Percentiles rank a stretch among this genome's conserved stretches.
Conservation (phyloP, 2,888 invertebrate genomes). For the Exephanes ischioxanthus region DNA sequence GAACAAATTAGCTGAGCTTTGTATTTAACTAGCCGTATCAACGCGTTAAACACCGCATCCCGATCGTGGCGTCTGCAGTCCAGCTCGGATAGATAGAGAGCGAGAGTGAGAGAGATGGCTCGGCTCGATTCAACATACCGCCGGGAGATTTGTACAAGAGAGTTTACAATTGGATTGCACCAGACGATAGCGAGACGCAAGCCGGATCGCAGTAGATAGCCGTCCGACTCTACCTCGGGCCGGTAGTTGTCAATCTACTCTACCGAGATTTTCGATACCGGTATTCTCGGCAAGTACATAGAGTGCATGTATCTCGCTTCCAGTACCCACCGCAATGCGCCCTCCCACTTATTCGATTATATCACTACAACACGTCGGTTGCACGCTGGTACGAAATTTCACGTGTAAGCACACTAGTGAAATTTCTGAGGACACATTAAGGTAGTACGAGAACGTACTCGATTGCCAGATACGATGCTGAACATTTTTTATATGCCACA, state of each 20-base stretch:
- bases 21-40: slow-evolving; percentile 78
- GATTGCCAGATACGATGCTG: neutral
- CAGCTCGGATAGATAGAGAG: slow-evolving; percentile 26
- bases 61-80: slow-evolving; percentile 44
- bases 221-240: slow-evolving; percentile 65
- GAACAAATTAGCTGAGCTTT: slow-evolving; percentile 80
- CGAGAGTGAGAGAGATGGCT: slow-evolving; percentile 3
- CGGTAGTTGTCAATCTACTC: slow-evolving; percentile 79
- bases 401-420: neutral
- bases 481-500: neutral
- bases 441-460: neutral
- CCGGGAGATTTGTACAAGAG: slow-evolving; percentile 69
- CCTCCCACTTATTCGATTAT: neutral
- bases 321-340: slow-evolving; percentile 1
- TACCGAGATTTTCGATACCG: slow-evolving; percentile 77
- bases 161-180: slow-evolving; percentile 71
- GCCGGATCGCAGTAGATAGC: slow-evolving; percentile 68
- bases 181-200: slow-evolving; percentile 71
- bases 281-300: slow-evolving; percentile 29
- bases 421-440: neutral
- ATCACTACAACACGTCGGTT: neutral
- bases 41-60: slow-evolving; percentile 73
- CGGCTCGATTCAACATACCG: neutral
- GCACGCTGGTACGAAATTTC: slow-evolving; percentile 4
- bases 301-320: slow-evolving; percentile 5